phyloP scores from a whole-genome alignment of 2,113 vertebrate genomes.

The Lathamus discolor region DNA sequence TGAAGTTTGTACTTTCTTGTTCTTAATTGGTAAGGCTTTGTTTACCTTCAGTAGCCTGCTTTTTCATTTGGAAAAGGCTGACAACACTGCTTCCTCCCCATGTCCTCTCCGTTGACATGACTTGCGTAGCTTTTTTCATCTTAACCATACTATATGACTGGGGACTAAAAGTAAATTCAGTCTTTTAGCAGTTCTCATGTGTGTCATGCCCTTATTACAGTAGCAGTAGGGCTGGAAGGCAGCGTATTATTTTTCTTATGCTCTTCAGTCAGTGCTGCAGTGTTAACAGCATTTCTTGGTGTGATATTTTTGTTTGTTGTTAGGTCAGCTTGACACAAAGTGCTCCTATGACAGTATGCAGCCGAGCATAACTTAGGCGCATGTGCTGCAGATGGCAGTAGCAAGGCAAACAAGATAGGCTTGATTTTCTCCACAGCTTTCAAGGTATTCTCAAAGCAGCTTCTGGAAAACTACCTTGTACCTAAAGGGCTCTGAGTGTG shows the following conservation, averaged over 20 bases:
- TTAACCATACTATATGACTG: background rate
- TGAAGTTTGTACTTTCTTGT: background rate
- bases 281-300: slow-evolving; percentile 13
- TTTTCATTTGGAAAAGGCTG: slow-evolving; percentile 15
- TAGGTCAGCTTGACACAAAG: slow-evolving; percentile 50
- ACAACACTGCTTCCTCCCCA: background rate
- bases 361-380: slow-evolving; percentile 21
- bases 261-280: background rate
- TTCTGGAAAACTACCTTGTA: background rate
- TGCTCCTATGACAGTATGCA: background rate
- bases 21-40: background rate
- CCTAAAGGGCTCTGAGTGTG: background rate
- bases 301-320: slow-evolving; percentile 27
- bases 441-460: slow-evolving; percentile 5
- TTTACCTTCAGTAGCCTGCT: background rate
- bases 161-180: background rate
- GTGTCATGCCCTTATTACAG: slow-evolving; percentile 18
- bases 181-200: background rate
- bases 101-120: rapidly evolving
- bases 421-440: slow-evolving; percentile 27
- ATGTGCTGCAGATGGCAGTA: slow-evolving; percentile 1
- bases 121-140: background rate
- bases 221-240: background rate
- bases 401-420: slow-evolving; percentile 1
- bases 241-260: background rate